Evolutionary conservation across 1,140 invertebrate species (phyloP), one percentile per base, ranked within the genome.

Genomic region (Drosophila bifasciata): DNA sequence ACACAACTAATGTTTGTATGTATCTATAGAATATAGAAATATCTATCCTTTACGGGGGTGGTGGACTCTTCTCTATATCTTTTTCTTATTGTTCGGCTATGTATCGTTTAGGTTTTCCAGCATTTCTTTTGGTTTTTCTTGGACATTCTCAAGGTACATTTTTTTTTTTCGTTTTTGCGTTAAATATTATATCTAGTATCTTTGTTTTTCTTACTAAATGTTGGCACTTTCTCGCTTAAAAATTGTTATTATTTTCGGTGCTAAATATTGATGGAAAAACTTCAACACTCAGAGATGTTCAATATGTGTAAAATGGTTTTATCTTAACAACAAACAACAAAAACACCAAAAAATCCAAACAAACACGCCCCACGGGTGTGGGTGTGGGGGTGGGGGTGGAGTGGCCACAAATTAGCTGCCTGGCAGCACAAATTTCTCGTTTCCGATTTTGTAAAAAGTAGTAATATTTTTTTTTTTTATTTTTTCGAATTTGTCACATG

Each of bases 271-370:
- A 81, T 86, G 81, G 52, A 77, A 80, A 79, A 86, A 76, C 56
- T 86, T 83, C 69, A 86, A 86, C 81, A 86, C 70, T 76, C 81
- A 86, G 81, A 86, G 81, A 86, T 88, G 64, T 67, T 71, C 61
- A 83, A 74, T 79, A 84, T 75, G 74, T 86, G 74, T 86, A 86
- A 86, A 86, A 83, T 67, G 55, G 46, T 71, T 59, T 68, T 79
- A 81, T 32, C 16, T 62, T 79, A 68, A 43, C 51, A 59, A 48
- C 48, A 64, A 64, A 50, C 17, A 15, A 63, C n/a, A 11, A 44
- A 76, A 81, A 36, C 32, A 36, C 32, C 32, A 36, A 36, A 74
- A 73, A 36, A 44, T 43, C 46, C 41, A 36, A 60, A 59, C 67
- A 71, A 32, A 45, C 40, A 15, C 13, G 16, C 19, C 28, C 19